Evolutionary conservation across 2,797 vertebrate genomes (phyloP).

Genomic region (Lepus oiostolus): DNA sequence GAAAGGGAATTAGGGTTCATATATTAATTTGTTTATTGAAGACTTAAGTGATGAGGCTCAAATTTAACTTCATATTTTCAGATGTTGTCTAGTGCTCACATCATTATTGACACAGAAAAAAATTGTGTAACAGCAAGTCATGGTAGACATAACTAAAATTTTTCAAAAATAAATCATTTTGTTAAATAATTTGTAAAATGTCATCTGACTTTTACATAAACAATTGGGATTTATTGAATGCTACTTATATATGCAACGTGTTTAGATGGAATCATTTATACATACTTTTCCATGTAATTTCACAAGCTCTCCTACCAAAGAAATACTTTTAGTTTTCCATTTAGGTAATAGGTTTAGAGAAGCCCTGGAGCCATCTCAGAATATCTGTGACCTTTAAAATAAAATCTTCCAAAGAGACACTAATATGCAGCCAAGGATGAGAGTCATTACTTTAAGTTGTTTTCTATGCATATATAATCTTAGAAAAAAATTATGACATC

Average conservation of each 20-base stretch:
- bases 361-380: neutral
- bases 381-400: neutral
- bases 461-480: neutral
- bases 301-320: neutral
- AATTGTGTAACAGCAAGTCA: neutral
- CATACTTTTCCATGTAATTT: conserved; percentile 30
- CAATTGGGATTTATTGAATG: neutral
- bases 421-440: neutral
- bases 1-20: neutral
- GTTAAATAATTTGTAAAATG: conserved; percentile 8
- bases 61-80: neutral
- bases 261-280: neutral
- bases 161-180: neutral
- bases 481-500: neutral
- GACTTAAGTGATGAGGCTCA: neutral
- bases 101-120: neutral
- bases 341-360: conserved; percentile 19
- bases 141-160: neutral
- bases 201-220: neutral
- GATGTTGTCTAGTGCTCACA: neutral
- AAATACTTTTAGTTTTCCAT: neutral
- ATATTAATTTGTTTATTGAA: neutral
- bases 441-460: neutral
- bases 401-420: neutral
- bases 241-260: neutral